Base-by-base conservation (phyloP, 2,888 invertebrate genomes). In the Hypselothyrea guttata region DNA sequence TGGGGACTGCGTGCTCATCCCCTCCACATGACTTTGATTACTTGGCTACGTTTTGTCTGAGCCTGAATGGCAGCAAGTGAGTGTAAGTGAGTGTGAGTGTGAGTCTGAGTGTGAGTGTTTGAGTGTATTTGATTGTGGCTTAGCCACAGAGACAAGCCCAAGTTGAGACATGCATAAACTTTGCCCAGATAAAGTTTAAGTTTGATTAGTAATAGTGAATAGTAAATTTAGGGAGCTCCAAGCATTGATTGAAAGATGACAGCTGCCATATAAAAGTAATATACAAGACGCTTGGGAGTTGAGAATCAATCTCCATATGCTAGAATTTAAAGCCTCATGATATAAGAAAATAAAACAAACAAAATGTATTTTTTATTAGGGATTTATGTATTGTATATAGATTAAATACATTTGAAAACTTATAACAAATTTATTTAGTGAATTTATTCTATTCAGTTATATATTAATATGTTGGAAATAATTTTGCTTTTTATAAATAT, bases 21-120 rank as follows among this genome's bases (percentile, higher is more conserved):
- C n/a, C n/a, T n/a, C n/a, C n/a, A 27, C 53, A 71, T 70, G 57
- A 40, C 41, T 67, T 71, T 75, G 59, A 74, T 61, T 72, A 72
- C 70, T 61, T 55, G 53, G 63, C 54, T 47, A 69, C 63, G 49
- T 67, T 60, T 46, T 74, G 52, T 51, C 51, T 55, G 47, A 54
- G 41, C 49, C 51, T 61, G 48, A 44, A 35, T 40, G 56, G 15
- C n/a, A 58, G 22, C 22, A 5, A 4, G 22, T 22, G 22, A 22
- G 22, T 22, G 2, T 22, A 22, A 22, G 5, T 22, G 22, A 4
- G 22, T 22, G 22, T 22, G 22, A 22, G 2, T 22, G 22, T 22
- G 37, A 41, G n/a, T n/a, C n/a, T n/a, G n/a, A n/a, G n/a, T n/a
- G n/a, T n/a, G n/a, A n/a, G n/a, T n/a, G n/a, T n/a, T n/a, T n/a